These are phyloP conservation scores for Sminthurides bifidus DNA, from an alignment of 1,140 invertebrate genomes.

Conservation along the genomic window DNA sequence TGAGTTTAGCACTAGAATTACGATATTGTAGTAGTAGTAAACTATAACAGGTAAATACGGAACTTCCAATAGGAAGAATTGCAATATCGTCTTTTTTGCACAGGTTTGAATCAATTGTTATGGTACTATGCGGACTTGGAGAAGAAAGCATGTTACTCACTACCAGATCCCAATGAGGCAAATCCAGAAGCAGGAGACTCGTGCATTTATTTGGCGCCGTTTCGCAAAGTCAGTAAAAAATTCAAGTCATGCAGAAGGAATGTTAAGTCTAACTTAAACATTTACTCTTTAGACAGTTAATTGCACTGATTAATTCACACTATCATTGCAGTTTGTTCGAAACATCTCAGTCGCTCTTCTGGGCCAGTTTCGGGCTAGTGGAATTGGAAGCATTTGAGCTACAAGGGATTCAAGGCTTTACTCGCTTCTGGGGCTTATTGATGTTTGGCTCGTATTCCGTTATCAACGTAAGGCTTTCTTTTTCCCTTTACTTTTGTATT, in stretches of 20 bases:
- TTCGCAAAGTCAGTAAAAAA: conserved; percentile 59
- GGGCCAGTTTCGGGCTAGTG: conserved; percentile 84
- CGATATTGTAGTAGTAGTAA: too few relatives aligned
- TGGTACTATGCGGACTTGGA: conserved; percentile 93
- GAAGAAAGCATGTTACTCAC: conserved; percentile 66
- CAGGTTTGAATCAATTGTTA: conserved; percentile 76
- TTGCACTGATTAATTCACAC: neutral
- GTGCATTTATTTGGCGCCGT: conserved; percentile 68
- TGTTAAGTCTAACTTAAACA: neutral
- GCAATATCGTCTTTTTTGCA: conserved; percentile 33
- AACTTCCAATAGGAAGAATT: neutral
- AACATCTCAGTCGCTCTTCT: conserved; percentile 84
- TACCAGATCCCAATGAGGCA: conserved; percentile 52
- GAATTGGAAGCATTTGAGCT: conserved; percentile 75
- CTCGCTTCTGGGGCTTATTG: conserved; percentile 71
- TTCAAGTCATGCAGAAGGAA: conserved; percentile 1
- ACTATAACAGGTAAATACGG: neutral
- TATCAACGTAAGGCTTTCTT: conserved; percentile 50
- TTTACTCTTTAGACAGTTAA: neutral
- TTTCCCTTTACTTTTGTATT: neutral
- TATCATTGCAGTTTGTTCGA: conserved; percentile 69
- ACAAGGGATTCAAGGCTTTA: conserved; percentile 74
- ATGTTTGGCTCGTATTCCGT: conserved; percentile 82
- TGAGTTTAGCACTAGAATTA: too few relatives aligned
- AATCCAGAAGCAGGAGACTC: conserved; percentile 67